Base-by-base conservation (phyloP, 23 tunicate species). In the Diplosoma virens region DNA sequence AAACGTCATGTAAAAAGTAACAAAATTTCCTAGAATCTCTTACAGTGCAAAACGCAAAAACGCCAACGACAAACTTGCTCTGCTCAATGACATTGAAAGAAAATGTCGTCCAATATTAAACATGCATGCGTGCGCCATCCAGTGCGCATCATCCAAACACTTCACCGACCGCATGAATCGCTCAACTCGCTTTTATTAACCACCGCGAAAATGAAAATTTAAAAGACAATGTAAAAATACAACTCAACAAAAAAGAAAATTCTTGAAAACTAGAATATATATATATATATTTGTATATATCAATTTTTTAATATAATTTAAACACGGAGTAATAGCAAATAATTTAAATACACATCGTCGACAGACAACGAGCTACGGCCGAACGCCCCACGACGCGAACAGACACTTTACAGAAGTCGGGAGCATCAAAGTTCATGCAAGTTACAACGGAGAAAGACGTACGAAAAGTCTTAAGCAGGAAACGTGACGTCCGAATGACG, bases 181-280 rank as follows among this genome's bases (percentile, higher is more conserved):
- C 61, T 55, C 5, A 9, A 55, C 21, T 61, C 69, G 35, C 35
- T 61, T 61, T 22, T n/a, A n/a, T 41, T 61, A 61, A 9, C 69
- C 69, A 61, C 69, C 69, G 69, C 35, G 9, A 61, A 26, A 5
- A 61, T 27, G 30, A 61, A 56, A 56, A 20, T 56, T 11, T 27
- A 14, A 29, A 28, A 27, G n/a, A n/a, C n/a, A 61, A 29, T 9
- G 30, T 27, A 61, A 61, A 61, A 27, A 61, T 61, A 61, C 69
- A 61, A 61, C 69, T 61, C 7, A 61, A 61, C 69, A 29, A 61
- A 28, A 4, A n/a, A n/a, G n/a, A n/a, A n/a, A n/a, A n/a, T n/a
- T n/a, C 35, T 61, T 61, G 69, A 61, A 61, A 61, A 61, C 69
- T 61, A 61, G 69, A 61, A 61, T 61, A 61, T 61, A 61, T 61